These are phyloP conservation scores for Vanessa atalanta DNA, from an alignment of 1,140 invertebrate species.

Conservation along the genomic window DNA sequence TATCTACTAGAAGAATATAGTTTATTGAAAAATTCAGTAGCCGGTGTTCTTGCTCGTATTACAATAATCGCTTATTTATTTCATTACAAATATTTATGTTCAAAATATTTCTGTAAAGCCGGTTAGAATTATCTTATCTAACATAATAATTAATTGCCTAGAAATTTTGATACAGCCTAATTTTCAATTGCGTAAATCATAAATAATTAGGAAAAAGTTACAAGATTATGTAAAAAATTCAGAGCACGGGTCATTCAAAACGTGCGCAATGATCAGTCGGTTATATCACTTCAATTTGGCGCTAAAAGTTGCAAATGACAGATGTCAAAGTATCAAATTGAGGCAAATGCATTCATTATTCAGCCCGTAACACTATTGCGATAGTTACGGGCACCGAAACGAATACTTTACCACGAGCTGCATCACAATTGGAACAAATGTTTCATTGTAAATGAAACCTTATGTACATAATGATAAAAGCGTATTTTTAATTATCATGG, in stretches of 20 bases:
- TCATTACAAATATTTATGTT: too few relatives aligned
- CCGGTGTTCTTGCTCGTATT: too few relatives aligned
- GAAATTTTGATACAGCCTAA: too few relatives aligned
- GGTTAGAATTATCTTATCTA: too few relatives aligned
- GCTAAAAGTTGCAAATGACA: constrained; percentile 40
- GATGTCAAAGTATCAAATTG: constrained; percentile 55
- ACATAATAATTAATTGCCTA: too few relatives aligned
- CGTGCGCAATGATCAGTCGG: background rate
- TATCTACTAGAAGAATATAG: too few relatives aligned
- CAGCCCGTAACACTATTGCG: constrained; percentile 57
- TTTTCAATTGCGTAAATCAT: too few relatives aligned
- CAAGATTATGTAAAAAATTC: background rate
- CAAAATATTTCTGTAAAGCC: too few relatives aligned
- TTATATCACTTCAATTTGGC: constrained; percentile 20
- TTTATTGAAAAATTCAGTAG: background rate
- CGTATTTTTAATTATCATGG: constrained; percentile 13
- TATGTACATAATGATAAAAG: background rate
- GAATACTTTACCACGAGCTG: constrained; percentile 62
- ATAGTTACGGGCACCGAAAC: constrained; percentile 57
- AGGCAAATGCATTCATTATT: constrained; percentile 61
- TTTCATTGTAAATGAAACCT: constrained; percentile 13
- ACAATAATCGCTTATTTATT: too few relatives aligned
- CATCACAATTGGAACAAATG: constrained; percentile 55
- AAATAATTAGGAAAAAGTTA: too few relatives aligned
- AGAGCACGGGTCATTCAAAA: background rate